phyloP scores from a whole-genome alignment of 2,797 vertebrate genomes.

The Gephyroberyx darwinii region DNA sequence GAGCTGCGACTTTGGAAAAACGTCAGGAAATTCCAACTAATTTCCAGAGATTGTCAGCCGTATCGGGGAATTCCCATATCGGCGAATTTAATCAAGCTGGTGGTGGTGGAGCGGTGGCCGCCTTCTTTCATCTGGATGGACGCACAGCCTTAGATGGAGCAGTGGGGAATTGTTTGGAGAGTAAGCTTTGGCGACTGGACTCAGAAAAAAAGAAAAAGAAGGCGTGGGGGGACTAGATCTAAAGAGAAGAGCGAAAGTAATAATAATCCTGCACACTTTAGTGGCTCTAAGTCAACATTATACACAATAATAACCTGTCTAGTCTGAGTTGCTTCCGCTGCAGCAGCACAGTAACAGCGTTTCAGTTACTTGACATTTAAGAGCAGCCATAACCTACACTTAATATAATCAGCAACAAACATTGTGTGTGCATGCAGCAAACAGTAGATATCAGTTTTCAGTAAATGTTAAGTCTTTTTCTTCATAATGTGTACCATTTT shows the following conservation, averaged over 20 bases:
- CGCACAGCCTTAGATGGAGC: background rate
- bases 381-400: too few species aligned
- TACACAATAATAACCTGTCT: background rate
- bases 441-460: too few species aligned
- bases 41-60: conserved; percentile 51
- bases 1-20: background rate
- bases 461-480: too few species aligned
- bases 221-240: too few species aligned
- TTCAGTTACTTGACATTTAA: too few species aligned
- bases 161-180: background rate
- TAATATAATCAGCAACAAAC: too few species aligned
- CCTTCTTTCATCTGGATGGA: conserved; percentile 20
- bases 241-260: too few species aligned
- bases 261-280: background rate
- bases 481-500: too few species aligned
- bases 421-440: too few species aligned
- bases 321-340: background rate
- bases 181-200: background rate
- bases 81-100: background rate
- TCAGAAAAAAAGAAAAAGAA: too few species aligned
- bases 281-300: background rate
- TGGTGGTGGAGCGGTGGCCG: conserved; percentile 1
- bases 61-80: conserved; percentile 36
- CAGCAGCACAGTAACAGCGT: too few species aligned
- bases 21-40: conserved; percentile 41